Conservation (phyloP, 2,888 invertebrate species). For the Hoplodrina ambigua region DNA sequence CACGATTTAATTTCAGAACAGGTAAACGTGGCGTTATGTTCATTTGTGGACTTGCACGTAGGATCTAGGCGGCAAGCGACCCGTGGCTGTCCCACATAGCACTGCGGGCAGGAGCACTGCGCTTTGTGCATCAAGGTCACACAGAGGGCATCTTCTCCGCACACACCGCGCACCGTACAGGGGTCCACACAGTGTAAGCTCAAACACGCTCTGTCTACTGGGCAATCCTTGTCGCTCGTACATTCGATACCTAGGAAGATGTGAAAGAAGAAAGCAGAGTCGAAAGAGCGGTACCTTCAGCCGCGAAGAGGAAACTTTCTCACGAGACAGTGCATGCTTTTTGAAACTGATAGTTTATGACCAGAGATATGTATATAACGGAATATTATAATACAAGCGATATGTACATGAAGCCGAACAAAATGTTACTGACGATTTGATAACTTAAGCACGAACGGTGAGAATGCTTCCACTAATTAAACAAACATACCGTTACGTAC, state of each 20-base stretch:
- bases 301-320: constrained; percentile 96
- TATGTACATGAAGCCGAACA: constrained; percentile 91
- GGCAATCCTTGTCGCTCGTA: constrained; percentile 97
- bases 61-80: constrained; percentile 95
- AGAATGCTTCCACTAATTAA: constrained; percentile 90
- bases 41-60: constrained; percentile 92
- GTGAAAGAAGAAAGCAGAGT: constrained; percentile 91
- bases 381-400: constrained; percentile 91
- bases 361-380: constrained; percentile 88
- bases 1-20: constrained; percentile 94
- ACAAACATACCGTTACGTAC: constrained; percentile 68
- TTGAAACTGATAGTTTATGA: constrained; percentile 90
- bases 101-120: constrained; percentile 96
- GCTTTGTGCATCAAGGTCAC: constrained; percentile 95
- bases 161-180: constrained; percentile 96
- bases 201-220: constrained; percentile 97
- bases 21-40: constrained; percentile 90
- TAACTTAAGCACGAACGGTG: constrained; percentile 90
- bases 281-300: constrained; percentile 95
- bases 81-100: constrained; percentile 95
- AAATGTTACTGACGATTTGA: constrained; percentile 89
- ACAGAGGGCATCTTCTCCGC: constrained; percentile 97
- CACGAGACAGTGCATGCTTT: constrained; percentile 93
- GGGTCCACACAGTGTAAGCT: constrained; percentile 97
- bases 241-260: constrained; percentile 95